Percentiles rank a stretch among this genome's conserved stretches.
Conservation (phyloP, 2,888 invertebrate species). For the Sinohyriopsis cumingii region DNA sequence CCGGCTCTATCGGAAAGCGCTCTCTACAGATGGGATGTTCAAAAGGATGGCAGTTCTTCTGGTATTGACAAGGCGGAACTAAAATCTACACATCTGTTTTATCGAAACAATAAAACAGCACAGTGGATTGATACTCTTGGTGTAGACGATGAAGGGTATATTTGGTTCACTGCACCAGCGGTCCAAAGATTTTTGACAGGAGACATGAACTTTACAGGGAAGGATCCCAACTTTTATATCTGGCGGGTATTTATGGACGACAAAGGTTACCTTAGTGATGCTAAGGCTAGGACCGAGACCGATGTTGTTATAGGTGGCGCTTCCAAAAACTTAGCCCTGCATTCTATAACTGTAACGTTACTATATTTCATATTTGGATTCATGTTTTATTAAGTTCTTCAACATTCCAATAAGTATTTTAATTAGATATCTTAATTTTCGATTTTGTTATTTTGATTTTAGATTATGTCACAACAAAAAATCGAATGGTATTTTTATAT, state of each 20-base stretch:
- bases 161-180: conserved; percentile 40
- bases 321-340: too few relatives aligned
- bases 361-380: too few relatives aligned
- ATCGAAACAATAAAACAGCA: conserved; percentile 22
- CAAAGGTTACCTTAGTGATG: conserved; percentile 4
- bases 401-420: too few relatives aligned
- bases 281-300: conserved; percentile 3
- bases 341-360: too few relatives aligned
- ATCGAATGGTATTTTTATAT: too few relatives aligned
- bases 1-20: conserved; percentile 28
- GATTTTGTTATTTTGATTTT: too few relatives aligned
- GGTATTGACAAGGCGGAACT: conserved; percentile 7
- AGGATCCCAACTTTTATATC: conserved; percentile 6
- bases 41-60: conserved; percentile 13
- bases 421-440: too few relatives aligned
- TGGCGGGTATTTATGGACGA: conserved; percentile 4
- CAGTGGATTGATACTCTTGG: conserved; percentile 40
- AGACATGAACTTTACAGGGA: conserved; percentile 3
- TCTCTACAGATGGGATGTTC: conserved; percentile 30
- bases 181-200: conserved; percentile 20
- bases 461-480: too few relatives aligned
- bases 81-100: conserved; percentile 13
- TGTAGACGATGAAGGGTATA: conserved; percentile 28
- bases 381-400: too few relatives aligned
- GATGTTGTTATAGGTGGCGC: background rate